These are phyloP conservation scores for Xiphophorus maculatus DNA, from an alignment of 2,113 vertebrate genomes.

Conservation along the genomic window DNA sequence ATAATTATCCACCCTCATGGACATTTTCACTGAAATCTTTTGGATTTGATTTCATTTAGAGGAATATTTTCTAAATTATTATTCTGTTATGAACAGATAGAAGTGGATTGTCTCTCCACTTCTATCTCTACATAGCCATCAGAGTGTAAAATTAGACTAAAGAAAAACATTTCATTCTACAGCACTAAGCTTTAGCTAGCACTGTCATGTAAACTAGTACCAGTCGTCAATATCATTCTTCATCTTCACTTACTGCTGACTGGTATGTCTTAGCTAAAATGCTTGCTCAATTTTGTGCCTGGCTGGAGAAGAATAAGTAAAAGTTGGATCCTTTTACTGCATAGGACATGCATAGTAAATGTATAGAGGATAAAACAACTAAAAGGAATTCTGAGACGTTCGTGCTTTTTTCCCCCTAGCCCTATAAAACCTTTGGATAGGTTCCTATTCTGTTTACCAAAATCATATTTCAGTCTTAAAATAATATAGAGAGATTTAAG, in stretches of 20 bases:
- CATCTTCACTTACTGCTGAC: slow-evolving; percentile 17
- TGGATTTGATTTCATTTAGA: not conserved
- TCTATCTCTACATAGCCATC: no score
- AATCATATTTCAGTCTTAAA: slow-evolving; percentile 13
- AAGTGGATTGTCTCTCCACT: not conserved
- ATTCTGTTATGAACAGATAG: not conserved
- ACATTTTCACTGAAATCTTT: not conserved
- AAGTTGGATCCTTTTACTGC: slow-evolving; percentile 35
- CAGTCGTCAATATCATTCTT: slow-evolving; percentile 17
- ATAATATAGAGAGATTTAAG: not conserved
- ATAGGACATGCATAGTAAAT: slow-evolving; percentile 33
- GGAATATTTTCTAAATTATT: not conserved
- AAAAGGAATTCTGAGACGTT: slow-evolving; percentile 37
- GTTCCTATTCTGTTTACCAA: slow-evolving; percentile 20
- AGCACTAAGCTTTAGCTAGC: not conserved
- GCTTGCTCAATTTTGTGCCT: slow-evolving; percentile 27
- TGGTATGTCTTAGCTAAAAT: slow-evolving; percentile 43
- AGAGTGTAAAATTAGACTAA: slow-evolving; percentile 7
- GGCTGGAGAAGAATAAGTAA: slow-evolving; percentile 12
- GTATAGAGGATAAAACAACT: slow-evolving; percentile 47
- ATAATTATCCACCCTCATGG: not conserved
- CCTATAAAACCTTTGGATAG: not conserved
- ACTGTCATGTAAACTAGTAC: slow-evolving; percentile 4
- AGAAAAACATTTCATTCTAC: slow-evolving; percentile 11
- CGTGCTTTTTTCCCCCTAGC: slow-evolving; percentile 23